phyloP scores from a whole-genome alignment of 2,888 invertebrate species.

The Papilio demoleus region DNA sequence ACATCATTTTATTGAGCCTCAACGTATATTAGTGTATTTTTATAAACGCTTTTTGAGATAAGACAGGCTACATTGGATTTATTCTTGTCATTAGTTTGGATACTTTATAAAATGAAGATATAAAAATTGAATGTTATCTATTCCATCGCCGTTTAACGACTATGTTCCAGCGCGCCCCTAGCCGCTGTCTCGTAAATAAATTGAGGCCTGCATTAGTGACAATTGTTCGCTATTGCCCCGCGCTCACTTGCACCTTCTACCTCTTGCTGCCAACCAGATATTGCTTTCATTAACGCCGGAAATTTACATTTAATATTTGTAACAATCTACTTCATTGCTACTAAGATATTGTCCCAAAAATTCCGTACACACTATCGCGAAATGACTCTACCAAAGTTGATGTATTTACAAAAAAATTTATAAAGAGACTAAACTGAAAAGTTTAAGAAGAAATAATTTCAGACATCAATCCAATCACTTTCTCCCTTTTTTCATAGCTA shows the following conservation, averaged over 20 bases:
- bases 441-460: no score
- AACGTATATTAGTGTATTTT: neutral
- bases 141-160: slow-evolving; percentile 56
- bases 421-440: neutral
- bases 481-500: no score
- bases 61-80: neutral
- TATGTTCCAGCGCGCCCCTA: slow-evolving; percentile 73
- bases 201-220: slow-evolving; percentile 82
- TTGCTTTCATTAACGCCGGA: slow-evolving; percentile 26
- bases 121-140: slow-evolving; percentile 46
- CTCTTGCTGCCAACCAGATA: slow-evolving; percentile 10
- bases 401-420: neutral
- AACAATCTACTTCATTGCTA: neutral
- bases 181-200: slow-evolving; percentile 80
- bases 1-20: neutral
- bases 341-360: neutral
- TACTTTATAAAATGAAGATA: neutral
- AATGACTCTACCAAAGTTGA: neutral
- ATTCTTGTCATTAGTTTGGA: neutral
- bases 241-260: slow-evolving; percentile 64
- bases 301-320: slow-evolving; percentile 10
- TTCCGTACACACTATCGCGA: neutral
- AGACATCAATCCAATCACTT: no score
- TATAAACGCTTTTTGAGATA: neutral
- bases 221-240: slow-evolving; percentile 80